Evolutionary conservation across 1,140 invertebrate species (phyloP), one percentile per base, ranked within the genome.

Genomic region (Diabrotica virgifera): DNA sequence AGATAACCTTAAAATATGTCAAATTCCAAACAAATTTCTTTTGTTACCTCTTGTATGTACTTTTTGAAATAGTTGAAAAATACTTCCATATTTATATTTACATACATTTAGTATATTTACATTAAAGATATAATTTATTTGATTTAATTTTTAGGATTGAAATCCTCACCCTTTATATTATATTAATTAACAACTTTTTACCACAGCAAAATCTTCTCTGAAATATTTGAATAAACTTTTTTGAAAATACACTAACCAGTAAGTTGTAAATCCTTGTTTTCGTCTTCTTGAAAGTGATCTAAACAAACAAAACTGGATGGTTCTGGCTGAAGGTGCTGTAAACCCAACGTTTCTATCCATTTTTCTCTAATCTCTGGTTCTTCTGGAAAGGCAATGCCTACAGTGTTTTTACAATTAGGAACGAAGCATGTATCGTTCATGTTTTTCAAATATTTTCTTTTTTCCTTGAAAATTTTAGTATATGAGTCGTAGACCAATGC

Each of bases 351-450:
- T 52, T 70, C 53, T 12, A 75, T 59, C 75, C 75, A 77, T 58
- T 70, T 65, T 35, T 71, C 62, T 58, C 54, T 68, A 6, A 61
- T n/a, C 58, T 68, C 65, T 36, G 35, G 11, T 63, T 75, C 69
- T 62, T 70, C 69, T 8, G 75, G 75, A 67, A 77, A 74, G 36
- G 67, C 61, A 50, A 75, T 68, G 37, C 75, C 75, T 58, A 66
- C 63, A 38, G 65, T 66, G 59, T 73, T 77, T 51, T 70, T 65
- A 65, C 75, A 77, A 50, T 73, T 70, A 14, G 74, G 73, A 57
- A 76, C 73, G 66, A 74, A 71, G 69, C 74, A 76, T 57, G 64
- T 66, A 6, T 64, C 10, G 14, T 9, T 37, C 53, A 63, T 55
- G 5, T 54, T n/a, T 53, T 24, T 24, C 24, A 24, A 46, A 46